Conservation (phyloP, 2,113 vertebrate genomes). For the Siphamia tubifer region DNA sequence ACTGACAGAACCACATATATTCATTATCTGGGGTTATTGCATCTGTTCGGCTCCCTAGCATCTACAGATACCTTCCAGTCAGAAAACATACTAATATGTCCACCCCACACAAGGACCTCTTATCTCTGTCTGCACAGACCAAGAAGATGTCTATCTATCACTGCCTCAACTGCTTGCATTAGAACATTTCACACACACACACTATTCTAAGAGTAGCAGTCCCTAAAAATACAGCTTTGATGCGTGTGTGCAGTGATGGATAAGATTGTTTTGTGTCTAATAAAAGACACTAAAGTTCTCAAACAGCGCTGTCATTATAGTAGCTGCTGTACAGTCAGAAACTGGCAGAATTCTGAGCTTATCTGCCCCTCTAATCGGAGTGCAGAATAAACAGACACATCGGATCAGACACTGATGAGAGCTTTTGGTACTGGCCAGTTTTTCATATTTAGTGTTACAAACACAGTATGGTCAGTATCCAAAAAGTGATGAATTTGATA, state of each 20-base stretch:
- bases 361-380: too few species aligned
- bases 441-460: not conserved
- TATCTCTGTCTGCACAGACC: constrained; percentile 10
- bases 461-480: not conserved
- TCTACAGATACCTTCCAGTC: not conserved
- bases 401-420: not conserved
- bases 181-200: not conserved
- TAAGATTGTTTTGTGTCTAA: too few species aligned
- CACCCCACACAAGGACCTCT: constrained; percentile 7
- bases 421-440: not conserved
- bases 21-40: constrained; percentile 24
- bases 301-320: not conserved
- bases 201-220: too few species aligned
- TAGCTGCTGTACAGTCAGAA: not conserved
- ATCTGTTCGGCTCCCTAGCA: not conserved
- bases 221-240: not conserved
- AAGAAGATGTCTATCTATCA: not conserved
- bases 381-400: not conserved
- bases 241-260: not conserved
- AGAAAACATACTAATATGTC: constrained; percentile 19
- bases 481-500: not conserved
- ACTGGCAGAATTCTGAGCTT: too few species aligned
- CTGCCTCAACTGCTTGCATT: not conserved
- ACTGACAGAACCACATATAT: constrained; percentile 23
- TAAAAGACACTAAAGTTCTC: too few species aligned